Evolutionary conservation across 2,888 invertebrate species (phyloP).

Genomic region (Gandaritis pyraliata): DNA sequence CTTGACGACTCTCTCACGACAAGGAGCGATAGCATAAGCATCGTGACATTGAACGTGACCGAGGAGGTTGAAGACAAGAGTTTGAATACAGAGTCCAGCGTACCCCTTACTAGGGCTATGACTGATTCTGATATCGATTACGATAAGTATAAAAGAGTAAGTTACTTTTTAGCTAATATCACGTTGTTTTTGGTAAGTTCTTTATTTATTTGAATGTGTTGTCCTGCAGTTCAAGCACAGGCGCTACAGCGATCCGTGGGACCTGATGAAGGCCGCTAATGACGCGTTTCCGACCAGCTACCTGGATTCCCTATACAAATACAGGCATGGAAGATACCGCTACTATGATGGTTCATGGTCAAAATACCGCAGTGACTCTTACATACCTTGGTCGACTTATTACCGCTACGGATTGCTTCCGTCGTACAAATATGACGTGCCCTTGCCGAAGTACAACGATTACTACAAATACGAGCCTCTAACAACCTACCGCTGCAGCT

Average conservation of each 20-base stretch:
- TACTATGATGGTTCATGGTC: slow-evolving; percentile 29
- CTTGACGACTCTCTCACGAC: slow-evolving; percentile 51
- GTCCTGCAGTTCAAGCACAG: slow-evolving; percentile 56
- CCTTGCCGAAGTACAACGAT: slow-evolving; percentile 16
- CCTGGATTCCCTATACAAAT: slow-evolving; percentile 64
- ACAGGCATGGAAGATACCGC: slow-evolving; percentile 52
- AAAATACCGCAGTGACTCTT: slow-evolving; percentile 31
- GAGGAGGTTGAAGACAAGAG: slow-evolving; percentile 52
- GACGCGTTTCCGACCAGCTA: slow-evolving; percentile 67
- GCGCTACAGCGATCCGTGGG: slow-evolving; percentile 65
- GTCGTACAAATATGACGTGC: slow-evolving; percentile 26
- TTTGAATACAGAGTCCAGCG: slow-evolving; percentile 63
- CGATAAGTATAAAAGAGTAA: slow-evolving; percentile 62
- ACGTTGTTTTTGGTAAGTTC: neutral
- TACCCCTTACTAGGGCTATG: slow-evolving; percentile 72
- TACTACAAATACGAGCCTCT: slow-evolving; percentile 27
- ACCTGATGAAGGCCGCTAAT: slow-evolving; percentile 59
- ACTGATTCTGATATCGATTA: slow-evolving; percentile 78
- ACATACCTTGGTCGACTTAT: slow-evolving; percentile 30
- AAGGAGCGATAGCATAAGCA: slow-evolving; percentile 53
- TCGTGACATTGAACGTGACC: slow-evolving; percentile 45
- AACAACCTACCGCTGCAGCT: slow-evolving; percentile 23
- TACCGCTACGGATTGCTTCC: slow-evolving; percentile 30
- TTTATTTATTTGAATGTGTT: neutral
- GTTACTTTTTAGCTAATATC: slow-evolving; percentile 27